These are phyloP conservation scores for Drosophila truncata DNA, from an alignment of 1,140 invertebrate species.

Conservation along the genomic window DNA sequence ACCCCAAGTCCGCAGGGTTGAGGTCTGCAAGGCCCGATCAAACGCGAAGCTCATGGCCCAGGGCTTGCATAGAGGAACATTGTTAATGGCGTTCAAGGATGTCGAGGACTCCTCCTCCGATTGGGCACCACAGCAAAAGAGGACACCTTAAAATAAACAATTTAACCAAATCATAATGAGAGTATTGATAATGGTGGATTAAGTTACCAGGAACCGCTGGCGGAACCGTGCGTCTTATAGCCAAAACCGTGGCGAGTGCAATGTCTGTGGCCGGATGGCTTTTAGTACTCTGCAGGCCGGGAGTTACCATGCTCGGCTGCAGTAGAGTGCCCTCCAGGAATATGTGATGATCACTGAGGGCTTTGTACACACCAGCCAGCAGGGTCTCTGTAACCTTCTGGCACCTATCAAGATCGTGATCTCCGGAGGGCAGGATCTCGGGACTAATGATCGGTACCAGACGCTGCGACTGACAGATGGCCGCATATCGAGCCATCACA, in stretches of 20 bases:
- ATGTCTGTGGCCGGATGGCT: conserved; percentile 91
- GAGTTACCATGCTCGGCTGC: conserved; percentile 98
- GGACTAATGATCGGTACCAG: conserved; percentile 99
- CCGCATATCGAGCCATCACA: conserved; percentile 97
- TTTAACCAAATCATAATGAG: no score
- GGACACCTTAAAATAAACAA: conserved; percentile 88
- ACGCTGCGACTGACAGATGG: conserved; percentile 97
- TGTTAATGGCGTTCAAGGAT: conserved; percentile 97
- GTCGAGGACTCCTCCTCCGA: conserved; percentile 98
- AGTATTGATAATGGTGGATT: not conserved
- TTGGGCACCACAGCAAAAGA: conserved; percentile 98
- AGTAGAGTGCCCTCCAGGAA: conserved; percentile 98
- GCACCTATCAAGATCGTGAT: conserved; percentile 95
- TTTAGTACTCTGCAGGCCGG: conserved; percentile 92
- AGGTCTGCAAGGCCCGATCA: conserved; percentile 95
- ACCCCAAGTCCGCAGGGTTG: conserved; percentile 95
- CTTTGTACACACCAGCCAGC: conserved; percentile 97
- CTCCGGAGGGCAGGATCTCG: conserved; percentile 94
- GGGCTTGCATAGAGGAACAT: conserved; percentile 91
- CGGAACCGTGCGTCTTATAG: conserved; percentile 95
- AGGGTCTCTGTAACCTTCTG: conserved; percentile 97
- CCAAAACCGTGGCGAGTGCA: conserved; percentile 94
- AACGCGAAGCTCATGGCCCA: conserved; percentile 99
- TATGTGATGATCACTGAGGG: conserved; percentile 97
- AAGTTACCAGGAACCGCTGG: conserved; percentile 93